Conservation (phyloP, 2,797 vertebrate genomes). For the Lepidocolaptes lacrymiger region DNA sequence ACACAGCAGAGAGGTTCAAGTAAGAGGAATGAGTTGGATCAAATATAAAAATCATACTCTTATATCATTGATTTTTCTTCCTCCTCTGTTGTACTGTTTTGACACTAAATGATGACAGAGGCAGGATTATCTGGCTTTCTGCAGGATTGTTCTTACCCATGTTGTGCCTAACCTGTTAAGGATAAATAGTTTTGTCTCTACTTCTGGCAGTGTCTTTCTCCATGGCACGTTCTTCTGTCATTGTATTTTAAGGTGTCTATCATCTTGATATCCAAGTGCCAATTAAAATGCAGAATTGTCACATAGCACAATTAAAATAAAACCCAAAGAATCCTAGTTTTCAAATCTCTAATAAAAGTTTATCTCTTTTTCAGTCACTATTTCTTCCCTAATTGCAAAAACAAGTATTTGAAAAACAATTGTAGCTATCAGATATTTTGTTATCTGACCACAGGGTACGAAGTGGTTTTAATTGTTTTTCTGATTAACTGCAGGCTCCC, state of each 20-base stretch:
- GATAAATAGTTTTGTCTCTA: conserved; percentile 13
- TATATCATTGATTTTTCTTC: conserved; percentile 26
- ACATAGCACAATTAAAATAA: conserved; percentile 18
- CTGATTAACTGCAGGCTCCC: conserved; percentile 58
- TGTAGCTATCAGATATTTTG: conserved; percentile 51
- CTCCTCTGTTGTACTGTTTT: neutral
- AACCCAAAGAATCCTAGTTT: conserved; percentile 9
- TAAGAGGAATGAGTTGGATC: neutral
- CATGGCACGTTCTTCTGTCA: neutral
- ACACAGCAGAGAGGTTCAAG: neutral
- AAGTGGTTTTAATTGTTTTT: conserved; percentile 65
- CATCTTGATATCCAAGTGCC: conserved; percentile 36
- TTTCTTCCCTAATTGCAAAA: conserved; percentile 55
- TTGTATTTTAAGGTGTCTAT: conserved; percentile 10
- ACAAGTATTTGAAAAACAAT: conserved; percentile 35
- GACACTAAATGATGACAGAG: conserved; percentile 12
- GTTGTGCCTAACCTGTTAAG: neutral
- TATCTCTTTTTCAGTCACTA: conserved; percentile 29
- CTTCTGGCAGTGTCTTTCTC: neutral
- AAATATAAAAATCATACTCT: neutral
- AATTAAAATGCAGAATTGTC: conserved; percentile 58
- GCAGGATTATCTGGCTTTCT: conserved; percentile 30
- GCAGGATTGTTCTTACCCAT: neutral
- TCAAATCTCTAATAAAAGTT: conserved; percentile 29
- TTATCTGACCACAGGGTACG: conserved; percentile 50